phyloP scores from a whole-genome alignment of 2,888 invertebrate species.

The Nowickia ferox region DNA sequence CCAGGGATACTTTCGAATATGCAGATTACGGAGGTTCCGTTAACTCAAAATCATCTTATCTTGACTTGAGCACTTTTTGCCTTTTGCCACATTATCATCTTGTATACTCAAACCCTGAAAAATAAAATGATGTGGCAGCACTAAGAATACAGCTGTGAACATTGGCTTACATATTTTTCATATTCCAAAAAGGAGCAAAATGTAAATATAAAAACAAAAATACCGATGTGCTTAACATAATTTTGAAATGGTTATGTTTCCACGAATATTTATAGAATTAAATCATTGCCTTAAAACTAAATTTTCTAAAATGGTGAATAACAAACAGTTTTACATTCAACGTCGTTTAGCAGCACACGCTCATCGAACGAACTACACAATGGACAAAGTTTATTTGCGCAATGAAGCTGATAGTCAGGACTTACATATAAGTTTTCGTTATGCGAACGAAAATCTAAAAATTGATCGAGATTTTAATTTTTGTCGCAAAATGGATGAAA shows the following conservation, averaged over 20 bases:
- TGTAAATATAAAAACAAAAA: not conserved
- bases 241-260: slow-evolving; percentile 40
- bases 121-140: too few species aligned
- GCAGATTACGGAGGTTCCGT: too few species aligned
- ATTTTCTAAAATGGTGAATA: slow-evolving; percentile 11
- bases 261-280: slow-evolving; percentile 17
- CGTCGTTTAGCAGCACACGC: slow-evolving; percentile 61
- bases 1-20: too few species aligned
- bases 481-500: slow-evolving; percentile 86
- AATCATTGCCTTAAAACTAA: not conserved
- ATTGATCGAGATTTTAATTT: slow-evolving; percentile 89
- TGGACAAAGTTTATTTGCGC: slow-evolving; percentile 86
- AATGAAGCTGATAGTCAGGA: slow-evolving; percentile 83
- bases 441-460: slow-evolving; percentile 82
- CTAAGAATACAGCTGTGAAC: too few species aligned
- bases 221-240: not conserved
- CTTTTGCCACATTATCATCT: too few species aligned
- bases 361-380: slow-evolving; percentile 76
- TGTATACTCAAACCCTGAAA: too few species aligned
- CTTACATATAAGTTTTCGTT: slow-evolving; percentile 86
- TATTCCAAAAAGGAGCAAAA: too few species aligned
- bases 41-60: too few species aligned
- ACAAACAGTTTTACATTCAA: not conserved
- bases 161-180: too few species aligned
- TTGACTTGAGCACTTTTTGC: too few species aligned